These are phyloP conservation scores for Archips xylosteana DNA, from an alignment of 2,888 invertebrate genomes.

Conservation along the genomic window DNA sequence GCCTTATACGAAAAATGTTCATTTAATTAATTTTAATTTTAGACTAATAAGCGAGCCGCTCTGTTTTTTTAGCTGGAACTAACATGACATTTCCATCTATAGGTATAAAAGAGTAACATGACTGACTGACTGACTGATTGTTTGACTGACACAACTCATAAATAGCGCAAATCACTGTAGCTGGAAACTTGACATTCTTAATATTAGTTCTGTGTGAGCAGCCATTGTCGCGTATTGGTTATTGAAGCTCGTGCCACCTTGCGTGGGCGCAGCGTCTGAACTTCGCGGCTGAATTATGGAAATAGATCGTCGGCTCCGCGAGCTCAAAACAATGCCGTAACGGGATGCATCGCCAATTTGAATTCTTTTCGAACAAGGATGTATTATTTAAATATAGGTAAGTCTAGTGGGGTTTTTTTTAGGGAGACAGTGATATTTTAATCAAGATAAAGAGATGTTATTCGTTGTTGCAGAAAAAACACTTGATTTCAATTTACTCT, in stretches of 20 bases:
- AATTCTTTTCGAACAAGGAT: slow-evolving; percentile 64
- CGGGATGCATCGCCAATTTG: slow-evolving; percentile 70
- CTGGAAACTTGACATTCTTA: too few species aligned
- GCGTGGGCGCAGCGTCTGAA: slow-evolving; percentile 61
- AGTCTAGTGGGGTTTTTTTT: background rate
- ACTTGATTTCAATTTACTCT: background rate
- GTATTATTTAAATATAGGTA: slow-evolving; percentile 21
- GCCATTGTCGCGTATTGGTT: slow-evolving; percentile 7
- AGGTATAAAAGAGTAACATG: too few species aligned
- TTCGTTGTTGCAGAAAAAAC: background rate
- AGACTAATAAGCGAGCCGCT: too few species aligned
- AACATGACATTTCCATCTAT: too few species aligned
- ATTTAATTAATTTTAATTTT: too few species aligned
- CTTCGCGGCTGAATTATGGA: slow-evolving; percentile 72
- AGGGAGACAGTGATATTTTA: background rate
- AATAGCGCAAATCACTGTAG: too few species aligned
- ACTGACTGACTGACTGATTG: too few species aligned
- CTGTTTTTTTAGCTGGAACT: too few species aligned
- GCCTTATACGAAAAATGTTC: too few species aligned
- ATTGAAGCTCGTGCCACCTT: slow-evolving; percentile 69
- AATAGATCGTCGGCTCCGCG: slow-evolving; percentile 68
- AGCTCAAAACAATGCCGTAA: slow-evolving; percentile 76
- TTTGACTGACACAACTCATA: too few species aligned
- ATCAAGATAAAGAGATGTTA: background rate
- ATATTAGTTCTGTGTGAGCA: too few species aligned